Evolutionary conservation across 2,113 vertebrate genomes (phyloP).

Genomic region (Bubo scandiacus): DNA sequence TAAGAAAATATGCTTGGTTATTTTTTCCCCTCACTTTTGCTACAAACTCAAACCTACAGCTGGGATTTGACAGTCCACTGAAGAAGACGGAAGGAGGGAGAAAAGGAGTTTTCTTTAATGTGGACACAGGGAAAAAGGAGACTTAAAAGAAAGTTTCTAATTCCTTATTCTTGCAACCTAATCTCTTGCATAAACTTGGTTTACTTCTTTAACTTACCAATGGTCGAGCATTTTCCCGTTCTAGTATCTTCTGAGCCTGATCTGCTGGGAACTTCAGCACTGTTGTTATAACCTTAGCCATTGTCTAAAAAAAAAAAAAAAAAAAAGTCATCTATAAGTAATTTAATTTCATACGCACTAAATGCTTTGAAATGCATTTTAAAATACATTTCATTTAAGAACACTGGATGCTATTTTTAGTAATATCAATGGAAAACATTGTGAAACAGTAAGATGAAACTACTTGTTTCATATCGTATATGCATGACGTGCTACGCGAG

Average conservation of each 20-base stretch:
- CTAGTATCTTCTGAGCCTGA: conserved; percentile 92
- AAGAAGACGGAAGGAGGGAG: not conserved
- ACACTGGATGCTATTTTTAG: not conserved
- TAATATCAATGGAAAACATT: conserved; percentile 26
- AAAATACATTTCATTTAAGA: not conserved
- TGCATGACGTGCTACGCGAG: not conserved
- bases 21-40: not conserved
- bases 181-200: not conserved
- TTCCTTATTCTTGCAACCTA: not conserved
- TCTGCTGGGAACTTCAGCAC: conserved; percentile 95
- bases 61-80: not conserved
- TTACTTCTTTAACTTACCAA: conserved; percentile 74
- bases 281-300: conserved; percentile 98
- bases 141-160: not conserved
- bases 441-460: conserved; percentile 35
- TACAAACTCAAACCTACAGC: not conserved
- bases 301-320: conserved; percentile 81
- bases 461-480: not conserved
- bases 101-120: not conserved
- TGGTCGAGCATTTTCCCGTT: conserved; percentile 88
- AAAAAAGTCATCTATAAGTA: not conserved
- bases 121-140: not conserved
- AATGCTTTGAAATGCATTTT: not conserved
- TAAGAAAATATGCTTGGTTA: not conserved
- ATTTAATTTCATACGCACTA: not conserved